phyloP scores from a whole-genome alignment of 2,888 invertebrate species.

The Tenthredo scrophulariae region DNA sequence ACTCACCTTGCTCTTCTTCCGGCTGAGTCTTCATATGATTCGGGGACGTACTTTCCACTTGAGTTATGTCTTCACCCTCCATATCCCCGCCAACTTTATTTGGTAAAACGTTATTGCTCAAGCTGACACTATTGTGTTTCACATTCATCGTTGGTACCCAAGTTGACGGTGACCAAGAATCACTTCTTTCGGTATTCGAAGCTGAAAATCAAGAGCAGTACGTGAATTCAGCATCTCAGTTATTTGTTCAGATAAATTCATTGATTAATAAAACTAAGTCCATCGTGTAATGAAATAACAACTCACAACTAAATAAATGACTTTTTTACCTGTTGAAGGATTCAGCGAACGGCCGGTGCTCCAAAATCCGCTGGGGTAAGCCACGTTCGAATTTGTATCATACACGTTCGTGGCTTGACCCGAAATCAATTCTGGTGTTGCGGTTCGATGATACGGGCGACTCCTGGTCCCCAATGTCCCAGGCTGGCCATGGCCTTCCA shows the following conservation, averaged over 20 bases:
- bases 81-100: slow-evolving; percentile 54
- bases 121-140: slow-evolving; percentile 37
- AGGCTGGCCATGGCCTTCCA: slow-evolving; percentile 60
- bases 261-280: neutral
- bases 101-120: slow-evolving; percentile 42
- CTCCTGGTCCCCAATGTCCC: slow-evolving; percentile 60
- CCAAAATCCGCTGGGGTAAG: slow-evolving; percentile 64
- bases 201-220: neutral
- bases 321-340: slow-evolving; percentile 63
- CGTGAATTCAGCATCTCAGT: neutral
- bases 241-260: neutral
- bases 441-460: slow-evolving; percentile 62
- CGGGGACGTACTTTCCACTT: slow-evolving; percentile 47
- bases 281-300: slow-evolving; percentile 12
- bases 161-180: slow-evolving; percentile 50
- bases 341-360: slow-evolving; percentile 67
- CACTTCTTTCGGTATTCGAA: slow-evolving; percentile 37
- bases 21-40: slow-evolving; percentile 44
- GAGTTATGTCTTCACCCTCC: slow-evolving; percentile 53
- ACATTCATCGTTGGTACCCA: slow-evolving; percentile 36
- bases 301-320: neutral
- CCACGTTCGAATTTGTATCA: slow-evolving; percentile 64
- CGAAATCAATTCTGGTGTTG: slow-evolving; percentile 64
- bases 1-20: slow-evolving; percentile 59
- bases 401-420: slow-evolving; percentile 67